These are phyloP conservation scores for Lasioglossum malachurum DNA, from an alignment of 2,888 invertebrate genomes.

Conservation along the genomic window DNA sequence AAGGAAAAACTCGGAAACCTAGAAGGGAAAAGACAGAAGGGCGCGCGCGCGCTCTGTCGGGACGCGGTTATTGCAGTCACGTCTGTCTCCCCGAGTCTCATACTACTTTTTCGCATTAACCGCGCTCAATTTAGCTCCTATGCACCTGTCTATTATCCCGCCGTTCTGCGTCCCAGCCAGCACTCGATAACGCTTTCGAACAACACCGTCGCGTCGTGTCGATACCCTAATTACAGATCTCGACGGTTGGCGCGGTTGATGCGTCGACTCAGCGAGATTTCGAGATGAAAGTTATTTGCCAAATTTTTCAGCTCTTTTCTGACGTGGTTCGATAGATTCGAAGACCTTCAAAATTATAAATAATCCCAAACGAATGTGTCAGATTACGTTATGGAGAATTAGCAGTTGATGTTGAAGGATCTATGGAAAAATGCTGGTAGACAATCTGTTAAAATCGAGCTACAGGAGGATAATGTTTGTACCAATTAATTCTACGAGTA, in stretches of 20 bases:
- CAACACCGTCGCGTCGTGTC: background rate
- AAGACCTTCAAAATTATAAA: too few relatives aligned
- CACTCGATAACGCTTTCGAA: background rate
- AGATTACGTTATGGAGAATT: too few relatives aligned
- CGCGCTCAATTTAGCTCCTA: slow-evolving; percentile 70
- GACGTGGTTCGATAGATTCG: too few relatives aligned
- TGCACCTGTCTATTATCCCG: slow-evolving; percentile 35
- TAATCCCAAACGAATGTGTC: too few relatives aligned
- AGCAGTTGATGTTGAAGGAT: too few relatives aligned
- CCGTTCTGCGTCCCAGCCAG: background rate
- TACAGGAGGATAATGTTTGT: too few relatives aligned
- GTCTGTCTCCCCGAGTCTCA: slow-evolving; percentile 65
- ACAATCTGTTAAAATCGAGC: too few relatives aligned
- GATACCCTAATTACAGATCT: background rate
- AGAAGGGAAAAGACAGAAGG: slow-evolving; percentile 51
- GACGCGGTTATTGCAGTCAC: slow-evolving; percentile 78
- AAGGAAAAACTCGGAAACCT: slow-evolving; percentile 9
- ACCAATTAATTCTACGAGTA: background rate
- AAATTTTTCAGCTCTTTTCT: background rate
- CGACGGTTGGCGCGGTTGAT: background rate
- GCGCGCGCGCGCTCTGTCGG: slow-evolving; percentile 44
- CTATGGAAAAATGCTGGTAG: too few relatives aligned
- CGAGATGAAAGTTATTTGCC: background rate
- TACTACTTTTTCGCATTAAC: slow-evolving; percentile 74
- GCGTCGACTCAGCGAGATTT: background rate